Percentiles rank a stretch among this genome's conserved stretches.
These are phyloP conservation scores for Sigmodon hispidus DNA, from an alignment of 2,113 vertebrate species.

Conservation along the genomic window DNA sequence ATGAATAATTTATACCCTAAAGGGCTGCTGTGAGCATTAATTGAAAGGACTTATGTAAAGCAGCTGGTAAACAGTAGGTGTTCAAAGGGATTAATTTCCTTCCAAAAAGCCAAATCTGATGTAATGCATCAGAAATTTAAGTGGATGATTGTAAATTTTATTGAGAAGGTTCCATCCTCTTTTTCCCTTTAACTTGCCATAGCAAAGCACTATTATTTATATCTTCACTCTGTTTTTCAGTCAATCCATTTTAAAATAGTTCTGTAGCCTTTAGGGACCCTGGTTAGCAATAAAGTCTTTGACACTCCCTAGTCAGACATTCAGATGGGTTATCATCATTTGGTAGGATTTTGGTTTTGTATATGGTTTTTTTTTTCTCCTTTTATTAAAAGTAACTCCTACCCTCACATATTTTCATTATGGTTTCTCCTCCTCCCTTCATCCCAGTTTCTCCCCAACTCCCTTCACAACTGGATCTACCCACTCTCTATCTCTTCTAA, in stretches of 20 bases:
- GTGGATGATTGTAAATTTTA: not conserved
- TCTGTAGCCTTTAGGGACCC: not conserved
- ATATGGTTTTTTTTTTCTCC: not conserved
- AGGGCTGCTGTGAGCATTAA: not conserved
- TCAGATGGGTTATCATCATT: not conserved
- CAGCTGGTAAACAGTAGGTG: not conserved
- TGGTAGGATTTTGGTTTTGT: not conserved
- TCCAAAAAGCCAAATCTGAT: not conserved
- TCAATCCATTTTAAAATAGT: not conserved
- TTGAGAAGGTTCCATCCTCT: not conserved
- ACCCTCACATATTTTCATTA: too few species aligned
- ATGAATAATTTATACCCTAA: not conserved
- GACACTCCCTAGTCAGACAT: not conserved
- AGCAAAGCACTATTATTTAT: not conserved
- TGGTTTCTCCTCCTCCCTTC: not conserved
- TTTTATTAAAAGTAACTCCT: not conserved
- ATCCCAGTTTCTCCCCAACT: not conserved
- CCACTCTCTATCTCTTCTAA: not conserved
- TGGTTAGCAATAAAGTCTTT: not conserved
- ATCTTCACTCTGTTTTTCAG: not conserved
- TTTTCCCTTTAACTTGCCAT: not conserved
- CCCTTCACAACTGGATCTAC: not conserved
- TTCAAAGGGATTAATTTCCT: conserved; percentile 22
- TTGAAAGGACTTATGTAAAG: not conserved
- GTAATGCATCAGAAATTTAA: not conserved